Evolutionary conservation across 1,140 invertebrate genomes (phyloP), one percentile per base, ranked within the genome.

Genomic region (Brachionus sp.): DNA sequence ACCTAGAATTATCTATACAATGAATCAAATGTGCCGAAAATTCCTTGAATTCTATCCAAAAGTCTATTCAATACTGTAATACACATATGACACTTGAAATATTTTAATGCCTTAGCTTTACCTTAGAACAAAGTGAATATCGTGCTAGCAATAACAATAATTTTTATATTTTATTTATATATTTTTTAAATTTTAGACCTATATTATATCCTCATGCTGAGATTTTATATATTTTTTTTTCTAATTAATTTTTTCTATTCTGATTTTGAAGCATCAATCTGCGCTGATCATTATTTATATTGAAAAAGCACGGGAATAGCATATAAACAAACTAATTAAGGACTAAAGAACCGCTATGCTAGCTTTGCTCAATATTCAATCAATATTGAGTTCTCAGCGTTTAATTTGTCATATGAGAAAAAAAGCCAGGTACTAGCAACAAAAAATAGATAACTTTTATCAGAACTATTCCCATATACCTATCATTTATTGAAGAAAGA

Each of bases 21-120:
- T n/a, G 16, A 75, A 75, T 35, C 16, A 73, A 5, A 37, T 3
- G 13, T 33, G 5, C 70, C 70, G 70, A 44, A 75, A 73, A 75
- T 75, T 75, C 70, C 70, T 75, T 0, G 23, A 75, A 75, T 75
- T 46, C 39, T 75, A 44, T 37, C n/a, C 16, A 16, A 73, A 23
- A 73, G 25, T 29, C 33, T 33, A 66, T 35, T 66, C 33, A 46
- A 25, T 37, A 75, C 25, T 75, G 70, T 50, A 75, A 75, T 75
- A 46, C 23, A 75, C 70, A 75, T 46, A 46, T 44, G n/a, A 75
- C 70, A 75, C 70, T 75, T 75, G 39, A 75, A 75, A 46, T 95
- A 37, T 5, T 53, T 78, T 66, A 7, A n/a, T 33, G 16, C 19
- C 16, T 70, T 39, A 12, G 3, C 29, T 70, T 13, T 37, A 19